Conservation (phyloP, 2,797 vertebrate species). For the Tangara arthus region DNA sequence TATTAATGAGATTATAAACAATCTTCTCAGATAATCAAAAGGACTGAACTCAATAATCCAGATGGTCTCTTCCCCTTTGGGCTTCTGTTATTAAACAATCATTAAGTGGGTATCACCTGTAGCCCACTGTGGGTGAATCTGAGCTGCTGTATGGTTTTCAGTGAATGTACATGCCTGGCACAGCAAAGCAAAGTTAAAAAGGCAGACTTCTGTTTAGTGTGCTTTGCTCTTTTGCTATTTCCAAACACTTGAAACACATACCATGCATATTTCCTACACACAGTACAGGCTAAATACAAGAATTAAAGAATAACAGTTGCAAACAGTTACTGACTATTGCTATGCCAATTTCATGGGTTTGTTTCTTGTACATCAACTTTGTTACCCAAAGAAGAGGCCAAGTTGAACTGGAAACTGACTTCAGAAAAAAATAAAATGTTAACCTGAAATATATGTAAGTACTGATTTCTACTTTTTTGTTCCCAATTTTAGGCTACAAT, state of each 20-base stretch:
- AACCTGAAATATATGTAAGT: neutral
- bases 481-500: neutral
- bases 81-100: neutral
- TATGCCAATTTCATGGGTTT: neutral
- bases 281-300: neutral
- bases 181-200: neutral
- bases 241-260: neutral
- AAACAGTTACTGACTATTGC: neutral
- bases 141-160: neutral
- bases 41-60: neutral
- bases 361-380: neutral
- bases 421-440: neutral
- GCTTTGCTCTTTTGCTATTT: neutral
- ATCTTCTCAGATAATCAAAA: neutral
- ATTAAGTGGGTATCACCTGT: neutral
- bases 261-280: neutral
- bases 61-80: neutral
- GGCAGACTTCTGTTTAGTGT: neutral
- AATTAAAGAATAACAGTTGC: neutral
- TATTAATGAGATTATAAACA: neutral
- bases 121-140: neutral
- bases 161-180: accelerated
- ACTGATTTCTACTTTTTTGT: neutral
- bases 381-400: neutral
- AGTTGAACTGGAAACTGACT: neutral